Base-by-base conservation (phyloP, 2,888 invertebrate genomes). In the Caenorhabditis macrosperma region DNA sequence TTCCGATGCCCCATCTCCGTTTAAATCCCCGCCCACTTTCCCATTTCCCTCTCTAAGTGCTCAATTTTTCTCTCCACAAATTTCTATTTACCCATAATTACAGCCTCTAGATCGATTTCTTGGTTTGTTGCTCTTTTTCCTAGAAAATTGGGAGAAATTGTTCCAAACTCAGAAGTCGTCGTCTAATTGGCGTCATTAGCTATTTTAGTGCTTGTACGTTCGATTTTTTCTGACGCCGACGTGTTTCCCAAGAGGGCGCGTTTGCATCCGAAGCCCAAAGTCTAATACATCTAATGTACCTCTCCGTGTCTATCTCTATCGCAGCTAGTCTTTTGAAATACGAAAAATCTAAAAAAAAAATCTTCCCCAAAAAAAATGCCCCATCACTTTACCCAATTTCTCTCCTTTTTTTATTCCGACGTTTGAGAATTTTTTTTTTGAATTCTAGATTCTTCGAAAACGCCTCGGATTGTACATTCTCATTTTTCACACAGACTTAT, bases 381-480 rank as follows among this genome's bases (percentile, higher is more conserved):
- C 9, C 44, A 44, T 10, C 44, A 17, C 38, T n/a, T 44, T 44
- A 44, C 44, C 44, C 44, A 44, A 17, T 44, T 44, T 44, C 10
- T 17, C 17, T 17, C 44, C 33, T n/a, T n/a, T n/a, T n/a, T n/a
- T n/a, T n/a, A n/a, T n/a, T n/a, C 33, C 6, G 33, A 33, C 33
- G 33, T n/a, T n/a, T n/a, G n/a, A n/a, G n/a, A n/a, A 33, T 33
- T 33, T 33, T 33, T 68, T 38, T 60, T 28, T 69, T n/a, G n/a
- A n/a, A n/a, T n/a, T n/a, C n/a, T n/a, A n/a, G n/a, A n/a, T n/a
- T n/a, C n/a, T n/a, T n/a, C n/a, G n/a, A n/a, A n/a, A n/a, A n/a
- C n/a, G n/a, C 26, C 38, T 60, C 41, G 54, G 52, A 59, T 50
- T 69, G 59, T 69, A 41, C 50, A 50, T 50, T 60, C 48, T 44